phyloP scores from a whole-genome alignment of 2,888 invertebrate species.

The Lepidochitona cinerea region DNA sequence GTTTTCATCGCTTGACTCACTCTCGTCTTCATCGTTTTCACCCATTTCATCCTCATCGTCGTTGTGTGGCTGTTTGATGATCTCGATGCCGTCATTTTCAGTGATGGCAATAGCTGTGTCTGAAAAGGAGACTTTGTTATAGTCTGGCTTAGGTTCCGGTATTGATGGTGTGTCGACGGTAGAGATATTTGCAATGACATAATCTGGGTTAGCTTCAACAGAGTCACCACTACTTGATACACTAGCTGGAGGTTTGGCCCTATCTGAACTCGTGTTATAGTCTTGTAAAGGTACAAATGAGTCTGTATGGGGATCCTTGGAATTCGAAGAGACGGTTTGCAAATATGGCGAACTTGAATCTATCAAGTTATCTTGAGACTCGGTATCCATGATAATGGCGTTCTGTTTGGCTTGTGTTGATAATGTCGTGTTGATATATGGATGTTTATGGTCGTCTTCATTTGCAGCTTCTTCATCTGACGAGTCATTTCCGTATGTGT shows the following conservation, averaged over 20 bases:
- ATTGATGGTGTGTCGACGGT: background rate
- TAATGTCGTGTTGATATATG: too few species aligned
- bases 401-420: too few species aligned
- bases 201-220: background rate
- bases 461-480: background rate
- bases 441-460: background rate
- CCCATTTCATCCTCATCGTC: background rate
- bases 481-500: background rate
- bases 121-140: background rate
- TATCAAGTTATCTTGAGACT: background rate
- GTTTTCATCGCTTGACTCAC: too few species aligned
- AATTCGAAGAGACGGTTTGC: too few species aligned
- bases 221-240: background rate
- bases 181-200: too few species aligned
- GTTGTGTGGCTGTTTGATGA: background rate
- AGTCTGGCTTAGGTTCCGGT: background rate
- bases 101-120: background rate
- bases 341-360: background rate
- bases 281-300: background rate
- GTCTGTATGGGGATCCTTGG: background rate
- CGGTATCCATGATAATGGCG: too few species aligned
- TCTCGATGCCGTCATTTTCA: background rate
- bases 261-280: background rate
- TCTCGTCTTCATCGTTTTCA: too few species aligned
- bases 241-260: background rate